Evolutionary conservation across 1,140 invertebrate species (phyloP).

Genomic region (Plutomurus gul): DNA sequence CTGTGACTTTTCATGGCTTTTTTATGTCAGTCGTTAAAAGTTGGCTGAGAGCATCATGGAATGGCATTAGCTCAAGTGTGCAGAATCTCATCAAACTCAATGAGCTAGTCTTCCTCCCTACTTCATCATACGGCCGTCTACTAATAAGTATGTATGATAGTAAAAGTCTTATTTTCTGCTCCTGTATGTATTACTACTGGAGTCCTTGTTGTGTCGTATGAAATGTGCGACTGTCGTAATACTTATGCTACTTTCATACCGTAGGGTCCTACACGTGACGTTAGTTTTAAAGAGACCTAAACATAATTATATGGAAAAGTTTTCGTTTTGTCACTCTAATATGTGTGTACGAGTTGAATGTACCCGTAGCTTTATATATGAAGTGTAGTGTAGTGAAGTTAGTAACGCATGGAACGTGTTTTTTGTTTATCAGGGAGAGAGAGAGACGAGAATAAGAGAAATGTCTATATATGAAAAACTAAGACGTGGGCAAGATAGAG

Average conservation of each 20-base stretch:
- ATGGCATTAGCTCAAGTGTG: conserved; percentile 19
- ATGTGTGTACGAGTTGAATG: no score
- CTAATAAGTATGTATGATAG: background rate
- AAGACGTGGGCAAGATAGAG: background rate
- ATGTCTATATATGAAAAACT: no score
- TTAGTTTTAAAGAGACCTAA: background rate
- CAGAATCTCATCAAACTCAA: conserved; percentile 7
- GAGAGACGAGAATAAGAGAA: no score
- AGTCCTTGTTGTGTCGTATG: no score
- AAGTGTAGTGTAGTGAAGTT: background rate
- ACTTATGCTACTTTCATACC: no score
- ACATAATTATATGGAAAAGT: background rate
- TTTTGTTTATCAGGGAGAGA: background rate
- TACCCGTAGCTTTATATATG: no score
- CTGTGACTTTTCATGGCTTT: conserved; percentile 17
- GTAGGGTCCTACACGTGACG: no score
- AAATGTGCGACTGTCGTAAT: no score
- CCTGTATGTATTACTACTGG: no score
- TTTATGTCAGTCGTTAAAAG: conserved; percentile 16
- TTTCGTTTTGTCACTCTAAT: background rate
- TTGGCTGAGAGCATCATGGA: conserved; percentile 1
- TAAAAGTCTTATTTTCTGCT: background rate
- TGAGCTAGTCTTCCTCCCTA: conserved; percentile 1
- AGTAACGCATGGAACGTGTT: background rate
- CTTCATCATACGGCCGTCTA: conserved; percentile 7